phyloP scores from a whole-genome alignment of 2,797 vertebrate genomes.

The Forpus xanthops region DNA sequence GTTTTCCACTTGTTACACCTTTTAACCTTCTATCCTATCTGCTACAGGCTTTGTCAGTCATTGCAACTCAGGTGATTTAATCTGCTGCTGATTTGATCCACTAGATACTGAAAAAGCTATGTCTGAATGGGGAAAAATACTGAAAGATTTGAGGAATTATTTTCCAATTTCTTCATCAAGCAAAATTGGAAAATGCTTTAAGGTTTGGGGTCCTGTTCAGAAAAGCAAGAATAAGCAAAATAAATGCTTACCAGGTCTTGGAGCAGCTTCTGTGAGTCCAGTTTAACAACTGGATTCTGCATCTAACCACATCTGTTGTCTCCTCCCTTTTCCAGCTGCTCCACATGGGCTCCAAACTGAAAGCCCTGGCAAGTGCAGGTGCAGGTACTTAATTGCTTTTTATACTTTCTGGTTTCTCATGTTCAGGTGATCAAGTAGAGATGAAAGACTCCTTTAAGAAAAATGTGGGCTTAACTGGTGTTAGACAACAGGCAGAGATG shows the following conservation, averaged over 20 bases:
- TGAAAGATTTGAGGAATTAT: not conserved
- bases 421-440: not conserved
- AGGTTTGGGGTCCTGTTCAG: not conserved
- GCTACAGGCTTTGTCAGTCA: not conserved
- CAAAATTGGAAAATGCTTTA: not conserved
- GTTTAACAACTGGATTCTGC: not conserved
- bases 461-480: not conserved
- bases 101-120: not conserved
- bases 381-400: not conserved
- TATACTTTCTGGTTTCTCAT: not conserved
- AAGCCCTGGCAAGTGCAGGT: not conserved
- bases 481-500: not conserved
- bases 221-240: not conserved
- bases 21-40: not conserved
- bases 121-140: not conserved
- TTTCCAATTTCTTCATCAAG: not conserved
- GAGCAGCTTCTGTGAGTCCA: not conserved
- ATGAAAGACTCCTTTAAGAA: not conserved
- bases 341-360: not conserved
- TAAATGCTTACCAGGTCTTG: not conserved
- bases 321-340: not conserved
- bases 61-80: not conserved
- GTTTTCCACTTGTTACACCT: not conserved
- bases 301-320: not conserved
- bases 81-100: not conserved